Percentiles rank a stretch among this genome's conserved stretches.
Evolutionary conservation across 2,797 vertebrate species (phyloP).

Genomic region (Falco columbarius): DNA sequence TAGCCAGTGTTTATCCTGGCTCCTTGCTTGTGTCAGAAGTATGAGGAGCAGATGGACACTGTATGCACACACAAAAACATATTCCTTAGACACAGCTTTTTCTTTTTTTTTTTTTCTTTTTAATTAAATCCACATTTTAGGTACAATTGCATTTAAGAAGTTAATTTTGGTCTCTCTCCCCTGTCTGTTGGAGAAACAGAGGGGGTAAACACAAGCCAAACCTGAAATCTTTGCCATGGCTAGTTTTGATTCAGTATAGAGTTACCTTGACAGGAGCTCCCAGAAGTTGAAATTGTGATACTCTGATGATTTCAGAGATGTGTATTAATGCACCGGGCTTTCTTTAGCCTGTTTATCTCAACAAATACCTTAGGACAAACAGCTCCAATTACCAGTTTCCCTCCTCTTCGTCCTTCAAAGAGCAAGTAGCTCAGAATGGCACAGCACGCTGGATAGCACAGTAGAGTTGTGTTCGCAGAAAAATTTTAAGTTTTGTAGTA

Average conservation of each 20-base stretch:
- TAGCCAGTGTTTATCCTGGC: neutral
- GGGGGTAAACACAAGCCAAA: neutral
- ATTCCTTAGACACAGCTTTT: neutral
- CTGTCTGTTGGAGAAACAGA: neutral
- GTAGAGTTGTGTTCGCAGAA: neutral
- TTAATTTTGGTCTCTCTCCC: neutral
- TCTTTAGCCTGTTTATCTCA: neutral
- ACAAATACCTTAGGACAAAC: neutral
- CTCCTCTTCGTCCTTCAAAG: neutral
- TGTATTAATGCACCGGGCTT: rapidly evolving
- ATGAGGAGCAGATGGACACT: neutral
- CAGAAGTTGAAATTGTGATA: neutral
- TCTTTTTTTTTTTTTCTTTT: neutral
- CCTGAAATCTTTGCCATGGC: neutral
- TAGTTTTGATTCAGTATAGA: neutral
- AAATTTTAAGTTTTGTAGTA: neutral
- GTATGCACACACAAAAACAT: neutral
- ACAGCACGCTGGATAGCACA: neutral
- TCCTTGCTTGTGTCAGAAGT: neutral
- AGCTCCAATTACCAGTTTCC: neutral
- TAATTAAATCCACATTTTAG: neutral
- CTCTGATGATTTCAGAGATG: neutral
- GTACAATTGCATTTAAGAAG: neutral
- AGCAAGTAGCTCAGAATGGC: neutral
- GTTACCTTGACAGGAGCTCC: neutral